A percentile compares a stretch with the other conserved stretches of the same genome.
These are phyloP conservation scores for Chiloscyllium plagiosum DNA, from an alignment of 2,113 vertebrate species.

Conservation along the genomic window DNA sequence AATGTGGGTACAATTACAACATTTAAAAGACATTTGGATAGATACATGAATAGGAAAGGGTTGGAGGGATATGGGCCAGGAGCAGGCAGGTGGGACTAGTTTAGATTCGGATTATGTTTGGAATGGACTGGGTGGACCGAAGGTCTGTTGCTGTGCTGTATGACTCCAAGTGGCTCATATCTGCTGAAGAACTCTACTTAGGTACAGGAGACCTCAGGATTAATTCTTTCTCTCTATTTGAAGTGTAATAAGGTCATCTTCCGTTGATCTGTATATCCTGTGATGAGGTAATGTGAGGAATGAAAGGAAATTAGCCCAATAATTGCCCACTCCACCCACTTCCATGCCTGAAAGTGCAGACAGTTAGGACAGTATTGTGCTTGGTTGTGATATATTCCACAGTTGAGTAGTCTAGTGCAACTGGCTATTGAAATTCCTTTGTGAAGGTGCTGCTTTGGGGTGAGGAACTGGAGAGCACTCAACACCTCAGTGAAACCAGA, in stretches of 20 bases:
- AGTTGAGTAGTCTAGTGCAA: not conserved
- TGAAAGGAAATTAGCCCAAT: not conserved
- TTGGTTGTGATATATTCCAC: not conserved
- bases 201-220: not conserved
- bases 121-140: too few species aligned
- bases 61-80: too few species aligned
- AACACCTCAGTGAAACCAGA: not conserved
- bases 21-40: too few species aligned
- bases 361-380: not conserved
- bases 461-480: not conserved
- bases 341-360: too few species aligned
- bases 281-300: not conserved
- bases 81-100: too few species aligned
- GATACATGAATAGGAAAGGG: too few species aligned
- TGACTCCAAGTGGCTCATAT: not conserved
- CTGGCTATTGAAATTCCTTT: not conserved
- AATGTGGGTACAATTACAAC: too few species aligned
- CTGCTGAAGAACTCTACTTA: not conserved
- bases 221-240: not conserved
- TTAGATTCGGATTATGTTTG: too few species aligned
- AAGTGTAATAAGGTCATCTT: not conserved
- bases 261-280: not conserved
- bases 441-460: not conserved
- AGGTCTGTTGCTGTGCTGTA: too few species aligned
- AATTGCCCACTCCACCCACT: too few species aligned